phyloP scores from a whole-genome alignment of 2,888 invertebrate genomes.

The Caenorhabditis afra region DNA sequence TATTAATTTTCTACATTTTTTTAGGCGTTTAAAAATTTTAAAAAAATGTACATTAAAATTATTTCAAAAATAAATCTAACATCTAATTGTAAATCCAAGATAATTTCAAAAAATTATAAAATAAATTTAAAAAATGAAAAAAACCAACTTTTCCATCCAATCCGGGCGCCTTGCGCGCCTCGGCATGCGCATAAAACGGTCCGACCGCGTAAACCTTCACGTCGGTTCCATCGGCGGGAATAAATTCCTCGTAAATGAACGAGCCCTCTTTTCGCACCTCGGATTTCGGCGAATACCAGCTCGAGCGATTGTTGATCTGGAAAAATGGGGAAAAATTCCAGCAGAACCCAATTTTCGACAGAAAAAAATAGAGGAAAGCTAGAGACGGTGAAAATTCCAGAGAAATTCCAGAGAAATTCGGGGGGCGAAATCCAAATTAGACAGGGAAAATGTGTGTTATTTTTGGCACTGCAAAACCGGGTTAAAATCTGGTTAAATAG shows the following conservation, averaged over 20 bases:
- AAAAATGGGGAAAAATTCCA: slow-evolving; percentile 11
- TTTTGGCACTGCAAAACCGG: slow-evolving; percentile 5
- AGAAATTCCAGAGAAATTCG: too few species aligned
- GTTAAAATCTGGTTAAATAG: neutral
- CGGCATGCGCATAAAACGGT: slow-evolving; percentile 99
- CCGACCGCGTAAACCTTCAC: slow-evolving; percentile 96
- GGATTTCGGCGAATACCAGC: slow-evolving; percentile 94
- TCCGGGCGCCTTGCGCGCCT: slow-evolving; percentile 96
- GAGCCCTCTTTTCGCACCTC: slow-evolving; percentile 96
- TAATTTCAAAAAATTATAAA: too few species aligned
- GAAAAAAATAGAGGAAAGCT: too few species aligned
- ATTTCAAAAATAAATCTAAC: too few species aligned
- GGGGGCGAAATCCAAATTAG: too few species aligned
- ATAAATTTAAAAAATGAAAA: too few species aligned
- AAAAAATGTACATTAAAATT: too few species aligned
- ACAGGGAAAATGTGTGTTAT: too few species aligned
- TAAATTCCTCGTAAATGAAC: slow-evolving; percentile 99
- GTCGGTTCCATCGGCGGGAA: slow-evolving; percentile 97
- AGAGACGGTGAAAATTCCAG: too few species aligned
- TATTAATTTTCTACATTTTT: too few species aligned
- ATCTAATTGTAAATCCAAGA: too few species aligned
- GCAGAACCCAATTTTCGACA: neutral
- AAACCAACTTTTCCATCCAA: slow-evolving; percentile 70
- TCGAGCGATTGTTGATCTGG: slow-evolving; percentile 97
- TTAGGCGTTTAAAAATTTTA: too few species aligned